Percentiles rank a stretch among this genome's conserved stretches.
These are phyloP conservation scores for Drosophila mojavensis DNA, from an alignment of 1,140 invertebrate species.

Conservation along the genomic window DNA sequence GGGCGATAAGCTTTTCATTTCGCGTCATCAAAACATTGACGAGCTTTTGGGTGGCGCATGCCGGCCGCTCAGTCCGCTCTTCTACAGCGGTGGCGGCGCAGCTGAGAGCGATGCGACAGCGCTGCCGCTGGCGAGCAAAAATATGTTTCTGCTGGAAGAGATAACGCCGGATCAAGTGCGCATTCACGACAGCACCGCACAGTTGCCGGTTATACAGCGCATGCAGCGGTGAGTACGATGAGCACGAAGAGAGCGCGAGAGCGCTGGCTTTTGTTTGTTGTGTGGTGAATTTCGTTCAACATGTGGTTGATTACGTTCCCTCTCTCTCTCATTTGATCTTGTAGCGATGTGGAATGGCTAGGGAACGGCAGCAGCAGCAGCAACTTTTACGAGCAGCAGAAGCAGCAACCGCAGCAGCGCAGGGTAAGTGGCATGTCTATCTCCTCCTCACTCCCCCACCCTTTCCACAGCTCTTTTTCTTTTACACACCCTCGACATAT, in stretches of 20 bases:
- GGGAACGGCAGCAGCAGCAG: conserved; percentile 60
- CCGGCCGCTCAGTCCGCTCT: conserved; percentile 87
- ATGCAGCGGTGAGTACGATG: conserved; percentile 74
- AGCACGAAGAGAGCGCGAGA: conserved; percentile 2
- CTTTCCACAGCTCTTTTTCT: conserved; percentile 1
- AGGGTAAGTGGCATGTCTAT: conserved; percentile 58
- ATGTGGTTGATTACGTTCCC: conserved; percentile 61
- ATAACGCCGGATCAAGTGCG: conserved; percentile 88
- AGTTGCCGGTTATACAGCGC: conserved; percentile 88
- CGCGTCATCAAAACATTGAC: conserved; percentile 92
- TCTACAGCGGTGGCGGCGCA: conserved; percentile 57
- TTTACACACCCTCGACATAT: conserved; percentile 47
- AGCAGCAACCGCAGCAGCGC: conserved; percentile 56
- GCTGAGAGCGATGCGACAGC: conserved; percentile 36
- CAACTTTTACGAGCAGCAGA: conserved; percentile 71
- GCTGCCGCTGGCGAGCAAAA: conserved; percentile 57
- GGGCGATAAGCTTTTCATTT: conserved; percentile 88
- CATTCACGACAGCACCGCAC: conserved; percentile 90
- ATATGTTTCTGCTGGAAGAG: conserved; percentile 78
- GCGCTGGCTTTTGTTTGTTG: conserved; percentile 57
- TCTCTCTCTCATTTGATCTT: conserved; percentile 49
- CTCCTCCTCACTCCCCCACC: conserved; percentile 13
- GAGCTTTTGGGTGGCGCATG: conserved; percentile 89
- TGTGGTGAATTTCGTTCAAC: conserved; percentile 74
- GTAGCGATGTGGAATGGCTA: conserved; percentile 73